Evolutionary conservation across 2,888 invertebrate species (phyloP).

Genomic region (Belgica antarctica): DNA sequence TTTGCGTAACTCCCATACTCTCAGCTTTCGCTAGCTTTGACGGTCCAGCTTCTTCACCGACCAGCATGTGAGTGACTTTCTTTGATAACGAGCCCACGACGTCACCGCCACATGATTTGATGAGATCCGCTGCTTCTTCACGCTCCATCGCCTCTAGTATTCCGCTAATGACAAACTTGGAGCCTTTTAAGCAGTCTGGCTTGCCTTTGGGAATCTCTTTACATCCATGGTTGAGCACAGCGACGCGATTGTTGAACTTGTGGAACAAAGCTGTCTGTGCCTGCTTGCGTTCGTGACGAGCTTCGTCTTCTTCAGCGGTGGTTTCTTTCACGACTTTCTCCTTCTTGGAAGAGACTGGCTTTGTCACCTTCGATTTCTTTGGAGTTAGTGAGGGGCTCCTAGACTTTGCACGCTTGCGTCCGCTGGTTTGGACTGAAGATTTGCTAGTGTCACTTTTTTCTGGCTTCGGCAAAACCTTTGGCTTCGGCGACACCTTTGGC

Average conservation of each 20-base stretch:
- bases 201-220: constrained; percentile 81
- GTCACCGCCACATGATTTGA: constrained; percentile 78
- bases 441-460: constrained; percentile 32
- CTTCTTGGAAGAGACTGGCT: constrained; percentile 49
- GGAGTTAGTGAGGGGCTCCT: constrained; percentile 45
- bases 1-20: constrained; percentile 66
- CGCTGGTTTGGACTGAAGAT: neutral
- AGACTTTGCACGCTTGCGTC: neutral
- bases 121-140: constrained; percentile 71
- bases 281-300: constrained; percentile 66
- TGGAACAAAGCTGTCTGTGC: constrained; percentile 67
- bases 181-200: constrained; percentile 67
- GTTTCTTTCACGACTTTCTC: constrained; percentile 55
- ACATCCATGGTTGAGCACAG: constrained; percentile 76
- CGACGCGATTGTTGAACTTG: constrained; percentile 72
- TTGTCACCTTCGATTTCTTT: constrained; percentile 48
- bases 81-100: constrained; percentile 71
- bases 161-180: constrained; percentile 77
- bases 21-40: constrained; percentile 77
- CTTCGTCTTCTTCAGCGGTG: constrained; percentile 58
- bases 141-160: constrained; percentile 84
- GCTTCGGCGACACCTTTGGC: neutral
- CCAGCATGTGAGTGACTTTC: constrained; percentile 76
- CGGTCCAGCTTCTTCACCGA: constrained; percentile 83
- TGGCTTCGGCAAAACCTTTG: neutral